Base-by-base conservation (phyloP, 1,140 invertebrate genomes). In the Drosophila funebris region DNA sequence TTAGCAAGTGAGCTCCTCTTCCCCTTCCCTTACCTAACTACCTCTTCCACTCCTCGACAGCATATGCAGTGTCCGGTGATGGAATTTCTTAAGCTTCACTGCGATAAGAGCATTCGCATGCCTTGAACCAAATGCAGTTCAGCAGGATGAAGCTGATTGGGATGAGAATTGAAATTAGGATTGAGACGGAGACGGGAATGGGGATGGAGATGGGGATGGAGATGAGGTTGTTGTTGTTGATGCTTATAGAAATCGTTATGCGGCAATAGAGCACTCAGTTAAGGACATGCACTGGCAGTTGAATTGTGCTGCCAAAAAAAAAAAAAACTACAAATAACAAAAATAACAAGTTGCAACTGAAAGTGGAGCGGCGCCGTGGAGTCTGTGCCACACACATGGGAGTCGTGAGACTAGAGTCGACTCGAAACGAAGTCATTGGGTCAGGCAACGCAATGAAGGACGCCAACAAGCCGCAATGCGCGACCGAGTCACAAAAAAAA, bases 371-470 rank as follows among this genome's bases (percentile, higher is more conserved):
- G 18, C 80, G 79, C 75, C 79, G 53, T 37, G 44, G 56, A 78
- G 75, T 83, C 76, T 78, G 71, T 63, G 71, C 33, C 60, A 61
- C 43, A 27, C 33, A 14, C 13, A 41, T 46, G 31, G 58, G 69
- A 75, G 74, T 63, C 24, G 37, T n/a, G n/a, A n/a, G n/a, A n/a
- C n/a, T n/a, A 62, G 69, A 75, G 74, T 63, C 24, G 37, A 41
- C 31, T 57, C 14, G 43, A 41, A 79, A 67, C 78, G 61, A 73
- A 75, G 75, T 75, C 73, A 67, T 67, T 75, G 64, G 79, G 74
- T 83, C 79, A 72, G 39, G 36, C 54, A 54, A 71, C 27, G 46
- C 58, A 27, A 13, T 43, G 43, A 70, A 63, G 52, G 58, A 62
- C 50, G 37, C 36, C 68, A 37, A 57, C 50, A 39, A 63, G 43